Evolutionary conservation across 2,888 invertebrate genomes (phyloP).

Genomic region (Leucoma salicis): DNA sequence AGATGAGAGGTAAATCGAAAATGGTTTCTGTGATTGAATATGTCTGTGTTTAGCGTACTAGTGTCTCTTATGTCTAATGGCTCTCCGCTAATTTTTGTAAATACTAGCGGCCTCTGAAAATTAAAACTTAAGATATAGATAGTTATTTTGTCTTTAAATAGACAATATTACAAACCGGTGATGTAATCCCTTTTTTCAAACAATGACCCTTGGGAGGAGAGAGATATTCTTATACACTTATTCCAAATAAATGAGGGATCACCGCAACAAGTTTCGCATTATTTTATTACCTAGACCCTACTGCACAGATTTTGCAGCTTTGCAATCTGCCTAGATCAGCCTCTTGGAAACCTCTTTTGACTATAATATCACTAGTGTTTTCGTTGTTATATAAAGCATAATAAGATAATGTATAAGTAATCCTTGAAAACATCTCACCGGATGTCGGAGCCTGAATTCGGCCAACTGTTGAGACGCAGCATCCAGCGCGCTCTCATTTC

Average conservation of each 20-base stretch:
- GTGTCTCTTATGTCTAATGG: conserved; percentile 8
- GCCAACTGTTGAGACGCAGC: conserved; percentile 1
- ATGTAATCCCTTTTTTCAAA: background rate
- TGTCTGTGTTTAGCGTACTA: background rate
- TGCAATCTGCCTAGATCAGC: too few relatives aligned
- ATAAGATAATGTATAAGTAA: too few relatives aligned
- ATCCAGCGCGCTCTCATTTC: conserved; percentile 5
- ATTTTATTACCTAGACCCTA: too few relatives aligned
- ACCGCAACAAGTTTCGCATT: too few relatives aligned
- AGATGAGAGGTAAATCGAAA: conserved; percentile 82
- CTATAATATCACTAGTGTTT: background rate
- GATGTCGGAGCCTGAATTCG: conserved; percentile 1
- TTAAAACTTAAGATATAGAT: background rate
- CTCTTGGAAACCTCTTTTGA: too few relatives aligned
- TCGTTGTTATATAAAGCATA: background rate
- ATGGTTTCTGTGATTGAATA: conserved; percentile 6
- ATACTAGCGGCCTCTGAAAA: conserved; percentile 5
- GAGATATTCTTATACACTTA: too few relatives aligned
- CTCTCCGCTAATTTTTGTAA: conserved; percentile 5
- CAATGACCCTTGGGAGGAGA: background rate
- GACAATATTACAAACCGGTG: too few relatives aligned
- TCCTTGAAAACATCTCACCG: background rate
- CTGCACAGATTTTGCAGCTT: too few relatives aligned
- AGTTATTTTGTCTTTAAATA: background rate
- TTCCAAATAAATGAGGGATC: too few relatives aligned